Conservation (phyloP, 2,113 vertebrate genomes). For the Macrotis lagotis region DNA sequence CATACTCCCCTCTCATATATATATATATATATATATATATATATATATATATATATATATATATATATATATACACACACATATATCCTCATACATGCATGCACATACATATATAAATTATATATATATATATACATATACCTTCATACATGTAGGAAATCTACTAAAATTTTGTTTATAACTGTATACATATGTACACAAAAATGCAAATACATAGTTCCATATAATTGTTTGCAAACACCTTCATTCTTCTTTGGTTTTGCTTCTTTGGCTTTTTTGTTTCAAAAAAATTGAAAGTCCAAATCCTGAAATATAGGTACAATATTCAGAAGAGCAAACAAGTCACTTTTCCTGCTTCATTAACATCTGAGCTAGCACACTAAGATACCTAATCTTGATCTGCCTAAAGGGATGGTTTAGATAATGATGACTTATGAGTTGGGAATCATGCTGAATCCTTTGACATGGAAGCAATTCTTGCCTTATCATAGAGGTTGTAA, state of each 20-base stretch:
- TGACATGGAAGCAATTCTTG: not conserved
- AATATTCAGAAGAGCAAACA: not conserved
- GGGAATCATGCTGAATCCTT: not conserved
- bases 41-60: not conserved
- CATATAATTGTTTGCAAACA: not conserved
- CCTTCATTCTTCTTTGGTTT: not conserved
- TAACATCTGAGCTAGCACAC: constrained; percentile 26
- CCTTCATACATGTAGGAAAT: no score
- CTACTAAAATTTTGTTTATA: no score
- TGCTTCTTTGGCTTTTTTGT: not conserved
- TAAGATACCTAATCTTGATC: constrained; percentile 4
- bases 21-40: not conserved
- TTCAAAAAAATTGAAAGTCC: not conserved
- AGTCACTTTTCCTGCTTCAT: not conserved
- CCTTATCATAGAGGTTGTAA: constrained; percentile 10
- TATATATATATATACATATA: no score
- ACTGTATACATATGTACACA: no score
- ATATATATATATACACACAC: not conserved
- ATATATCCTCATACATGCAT: not conserved
- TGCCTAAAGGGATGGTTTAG: constrained; percentile 4
- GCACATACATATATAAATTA: not conserved
- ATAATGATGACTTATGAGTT: not conserved
- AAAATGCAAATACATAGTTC: no score
- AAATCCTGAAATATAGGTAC: constrained; percentile 8
- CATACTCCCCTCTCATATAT: not conserved